Base-by-base conservation (phyloP, 2,888 invertebrate species). In the Leptopilina syphax region DNA sequence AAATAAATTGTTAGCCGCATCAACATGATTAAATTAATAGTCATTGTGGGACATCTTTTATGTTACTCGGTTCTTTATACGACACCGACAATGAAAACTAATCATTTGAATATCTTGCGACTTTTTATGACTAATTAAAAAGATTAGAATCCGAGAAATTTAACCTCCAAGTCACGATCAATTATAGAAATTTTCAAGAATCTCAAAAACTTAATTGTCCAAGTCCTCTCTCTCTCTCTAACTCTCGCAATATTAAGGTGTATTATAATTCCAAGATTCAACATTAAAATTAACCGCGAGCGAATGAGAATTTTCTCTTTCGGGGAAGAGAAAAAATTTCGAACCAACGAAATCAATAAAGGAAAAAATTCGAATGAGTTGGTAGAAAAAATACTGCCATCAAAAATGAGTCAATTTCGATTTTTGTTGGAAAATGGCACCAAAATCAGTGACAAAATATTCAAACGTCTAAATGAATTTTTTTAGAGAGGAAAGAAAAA, bases 1-100 rank as follows among this genome's bases (percentile, higher is more conserved):
- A 67, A 47, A 67, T 34, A 41, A 73, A 57, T 73, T 41, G 73
- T 73, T n/a, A 10, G 54, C 73, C 41, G 13, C 57, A 57, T 57
- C 18, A 54, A 73, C 54, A 57, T 73, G n/a, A 73, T 73, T 73
- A 34, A 60, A 73, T 73, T 73, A 73, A 73, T 73, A 27, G 34
- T n/a, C 57, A 57, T 57, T 54, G 10, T 34, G 54, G 34, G 34
- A 10, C 27, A 70, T 27, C 63, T 63, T 63, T 63, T 50, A 54
- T 70, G 54, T 24, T 27, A 27, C 54, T 12, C 27, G 13, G 70
- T 70, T 8, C 54, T 73, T 73, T 73, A 54, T 73, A 73, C 34
- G 34, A 13, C 57, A 57, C n/a, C 73, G 57, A 73, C 73, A 73
- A 73, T 73, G 73, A 41, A 73, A 5, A 41, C n/a, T 54, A 73